Percentiles rank a stretch among this genome's conserved stretches.
These are phyloP conservation scores for Drosophila austrosaltans DNA, from an alignment of 2,888 invertebrate genomes.

Conservation along the genomic window DNA sequence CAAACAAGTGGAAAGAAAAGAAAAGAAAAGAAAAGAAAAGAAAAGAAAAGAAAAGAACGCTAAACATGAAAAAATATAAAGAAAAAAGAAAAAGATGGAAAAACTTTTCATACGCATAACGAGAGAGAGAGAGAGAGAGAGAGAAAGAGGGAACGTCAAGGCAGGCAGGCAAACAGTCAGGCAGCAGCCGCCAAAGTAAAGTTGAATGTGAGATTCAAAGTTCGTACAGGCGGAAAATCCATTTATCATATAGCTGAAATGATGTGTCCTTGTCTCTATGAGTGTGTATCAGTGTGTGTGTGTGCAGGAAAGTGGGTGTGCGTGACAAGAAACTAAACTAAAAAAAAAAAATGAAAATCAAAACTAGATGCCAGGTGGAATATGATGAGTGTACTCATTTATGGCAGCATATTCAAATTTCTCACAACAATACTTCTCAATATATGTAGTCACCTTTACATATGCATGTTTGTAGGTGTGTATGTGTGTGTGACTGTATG, in stretches of 20 bases:
- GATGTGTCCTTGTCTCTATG: conserved; percentile 28
- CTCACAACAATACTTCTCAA: background rate
- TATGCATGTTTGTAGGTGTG: conserved; percentile 11
- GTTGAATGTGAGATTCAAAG: conserved; percentile 35
- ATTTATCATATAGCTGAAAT: conserved; percentile 58
- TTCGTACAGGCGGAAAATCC: conserved; percentile 63
- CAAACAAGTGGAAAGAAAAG: conserved; percentile 21
- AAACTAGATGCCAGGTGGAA: conserved; percentile 33
- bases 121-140: background rate
- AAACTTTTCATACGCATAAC: conserved; percentile 15
- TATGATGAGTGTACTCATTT: conserved; percentile 16
- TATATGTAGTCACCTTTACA: conserved; percentile 3
- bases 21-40: too few species aligned
- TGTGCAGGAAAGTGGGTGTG: background rate
- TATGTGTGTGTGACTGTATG: conserved; percentile 1
- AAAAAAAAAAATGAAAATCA: conserved; percentile 33
- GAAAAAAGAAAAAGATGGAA: background rate
- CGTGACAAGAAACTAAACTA: conserved; percentile 35
- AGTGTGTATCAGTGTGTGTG: conserved; percentile 6
- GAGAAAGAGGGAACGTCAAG: background rate
- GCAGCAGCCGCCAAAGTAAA: conserved; percentile 12
- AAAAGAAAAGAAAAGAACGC: conserved; percentile 8
- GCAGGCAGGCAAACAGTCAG: background rate
- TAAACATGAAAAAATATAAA: conserved; percentile 10
- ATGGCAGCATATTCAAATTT: conserved; percentile 30